A percentile compares a stretch with the other conserved stretches of the same genome.
These are phyloP conservation scores for Peromyscus nudipes DNA, from an alignment of 2,797 vertebrate genomes.

Conservation along the genomic window DNA sequence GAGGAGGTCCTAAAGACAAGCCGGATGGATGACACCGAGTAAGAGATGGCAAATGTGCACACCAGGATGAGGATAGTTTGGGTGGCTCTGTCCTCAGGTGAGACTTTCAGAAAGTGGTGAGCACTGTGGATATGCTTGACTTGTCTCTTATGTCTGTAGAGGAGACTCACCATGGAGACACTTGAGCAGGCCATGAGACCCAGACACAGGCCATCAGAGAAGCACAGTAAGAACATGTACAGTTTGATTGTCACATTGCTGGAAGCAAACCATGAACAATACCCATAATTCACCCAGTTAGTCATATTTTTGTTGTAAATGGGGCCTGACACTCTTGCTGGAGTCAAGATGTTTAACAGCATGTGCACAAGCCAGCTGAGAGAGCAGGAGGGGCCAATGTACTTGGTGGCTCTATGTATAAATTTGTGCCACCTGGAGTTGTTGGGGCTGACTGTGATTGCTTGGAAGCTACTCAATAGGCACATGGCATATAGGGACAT, in stretches of 20 bases:
- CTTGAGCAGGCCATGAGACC: background rate
- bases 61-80: background rate
- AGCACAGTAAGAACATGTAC: background rate
- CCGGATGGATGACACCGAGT: background rate
- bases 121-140: background rate
- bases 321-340: background rate
- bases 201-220: background rate
- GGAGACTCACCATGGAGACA: background rate
- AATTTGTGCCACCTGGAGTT: background rate
- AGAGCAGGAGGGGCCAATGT: background rate
- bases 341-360: background rate
- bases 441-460: background rate
- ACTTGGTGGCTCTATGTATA: background rate
- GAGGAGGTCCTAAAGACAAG: background rate
- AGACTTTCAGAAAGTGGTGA: too few relatives aligned
- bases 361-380: background rate
- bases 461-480: background rate
- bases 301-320: background rate
- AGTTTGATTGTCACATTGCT: rapidly evolving
- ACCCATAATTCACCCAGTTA: background rate
- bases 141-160: background rate
- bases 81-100: background rate
- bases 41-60: background rate
- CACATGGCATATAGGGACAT: background rate
- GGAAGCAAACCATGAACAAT: background rate